Base-by-base conservation (phyloP, 1,140 invertebrate species). In the Muscidifurax raptorellus region DNA sequence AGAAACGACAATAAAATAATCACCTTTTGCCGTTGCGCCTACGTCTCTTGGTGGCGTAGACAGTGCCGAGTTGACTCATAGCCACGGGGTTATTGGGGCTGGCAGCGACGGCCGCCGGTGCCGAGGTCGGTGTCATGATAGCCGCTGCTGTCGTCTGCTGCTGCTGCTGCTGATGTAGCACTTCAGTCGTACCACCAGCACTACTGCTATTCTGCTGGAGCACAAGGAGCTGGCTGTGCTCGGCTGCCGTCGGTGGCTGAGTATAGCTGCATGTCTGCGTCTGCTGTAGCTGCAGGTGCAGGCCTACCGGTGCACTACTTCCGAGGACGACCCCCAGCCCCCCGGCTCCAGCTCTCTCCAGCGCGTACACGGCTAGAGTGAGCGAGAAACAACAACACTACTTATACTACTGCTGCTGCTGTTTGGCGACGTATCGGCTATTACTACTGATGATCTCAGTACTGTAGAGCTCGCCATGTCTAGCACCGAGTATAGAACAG, bases 1-100 rank as follows among this genome's bases (percentile, higher is more conserved):
- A 74, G 36, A n/a, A 36, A 74, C n/a, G 44, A 74, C 82, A 67
- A 85, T 28, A 72, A 67, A 77, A 83, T 72, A 27, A 89, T 94
- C 93, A 99, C 98, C 97, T 98, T 94, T 99, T 99, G 87, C 97
- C 98, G 93, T 98, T 99, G 88, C 98, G 94, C 89, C 98, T 94
- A 90, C 98, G 94, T 89, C 98, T 93, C 92, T 99, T 99, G 82
- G 98, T 99, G 83, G 98, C 98, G 92, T 99, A 99, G 89, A 98
- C 98, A 88, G 98, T 98, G 85, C 97, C 97, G 87, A 98, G 95
- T 90, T 98, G 97, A 93, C 96, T 98, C 94, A 97, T 96, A 86
- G 93, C 92, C 82, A 93, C 91, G 86, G 93, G 89, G 87, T 94
- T 93, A 86, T 93, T 91, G 86, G 91, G 88, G 84, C 91, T 91